These are phyloP conservation scores for Morone saxatilis DNA, from an alignment of 2,113 vertebrate genomes.

Conservation along the genomic window DNA sequence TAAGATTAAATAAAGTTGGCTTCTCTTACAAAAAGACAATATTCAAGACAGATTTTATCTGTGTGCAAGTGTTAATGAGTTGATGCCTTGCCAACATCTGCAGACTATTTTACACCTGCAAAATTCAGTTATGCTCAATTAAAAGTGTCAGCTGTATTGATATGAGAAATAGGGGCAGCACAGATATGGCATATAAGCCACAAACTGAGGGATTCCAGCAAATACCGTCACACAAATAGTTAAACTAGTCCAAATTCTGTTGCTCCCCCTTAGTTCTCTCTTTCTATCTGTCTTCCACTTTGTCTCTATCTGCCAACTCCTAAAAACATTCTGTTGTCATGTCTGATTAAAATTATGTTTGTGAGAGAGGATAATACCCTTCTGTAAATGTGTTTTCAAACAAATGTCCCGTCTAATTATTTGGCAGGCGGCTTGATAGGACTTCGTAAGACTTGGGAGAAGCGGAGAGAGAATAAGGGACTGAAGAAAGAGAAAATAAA, in stretches of 20 bases:
- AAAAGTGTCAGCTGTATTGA: conserved; percentile 27
- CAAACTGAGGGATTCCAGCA: conserved; percentile 31
- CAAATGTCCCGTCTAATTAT: conserved; percentile 78
- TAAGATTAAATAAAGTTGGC: background rate
- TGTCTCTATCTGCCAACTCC: conserved; percentile 62
- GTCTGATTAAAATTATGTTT: conserved; percentile 69
- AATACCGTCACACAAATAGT: conserved; percentile 29
- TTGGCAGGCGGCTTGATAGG: conserved; percentile 73
- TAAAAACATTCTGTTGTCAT: conserved; percentile 69
- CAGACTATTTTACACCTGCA: conserved; percentile 29
- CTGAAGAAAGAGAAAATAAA: conserved; percentile 52
- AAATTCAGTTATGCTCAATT: conserved; percentile 33
- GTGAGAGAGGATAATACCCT: conserved; percentile 70
- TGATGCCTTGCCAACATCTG: conserved; percentile 32
- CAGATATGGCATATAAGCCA: conserved; percentile 29
- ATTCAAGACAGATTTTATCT: conserved; percentile 21
- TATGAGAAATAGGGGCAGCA: conserved; percentile 15
- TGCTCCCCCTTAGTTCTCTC: conserved; percentile 12
- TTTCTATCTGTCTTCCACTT: conserved; percentile 51
- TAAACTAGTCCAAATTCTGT: conserved; percentile 27
- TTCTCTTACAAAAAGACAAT: conserved; percentile 14
- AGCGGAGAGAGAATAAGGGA: conserved; percentile 26
- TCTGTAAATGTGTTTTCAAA: conserved; percentile 81
- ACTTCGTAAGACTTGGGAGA: conserved; percentile 54
- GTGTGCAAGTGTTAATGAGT: conserved; percentile 18